Evolutionary conservation across 1,140 invertebrate species (phyloP), one percentile per base, ranked within the genome.

Genomic region (Micrasema minimum): DNA sequence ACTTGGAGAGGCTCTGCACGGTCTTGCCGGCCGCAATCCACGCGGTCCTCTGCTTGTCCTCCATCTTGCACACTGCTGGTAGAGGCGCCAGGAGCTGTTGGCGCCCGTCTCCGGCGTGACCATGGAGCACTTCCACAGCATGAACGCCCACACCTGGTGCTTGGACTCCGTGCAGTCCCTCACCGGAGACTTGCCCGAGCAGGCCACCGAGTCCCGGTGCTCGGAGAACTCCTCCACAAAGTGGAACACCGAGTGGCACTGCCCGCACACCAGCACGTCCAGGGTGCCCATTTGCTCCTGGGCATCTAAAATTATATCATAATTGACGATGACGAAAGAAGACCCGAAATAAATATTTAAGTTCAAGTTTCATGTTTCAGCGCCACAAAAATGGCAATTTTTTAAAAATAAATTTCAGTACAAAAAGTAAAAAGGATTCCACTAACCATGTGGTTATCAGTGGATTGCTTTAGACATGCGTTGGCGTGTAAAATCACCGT

Each of bases 101-200:
- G 79, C 77, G 41, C 78, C 80, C 3, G 78, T 76, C 6, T 82
- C 80, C 18, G 79, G 82, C 45, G 89, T 86, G 12, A 87, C 85
- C 73, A 89, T 88, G 6, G 89, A 88, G 77, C 88, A 88, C 78
- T 93, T 94, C 92, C 92, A 94, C 22, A 94, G 76, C 10, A 93
- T 83, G 79, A 93, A 94, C 48, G 91, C 92, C 92, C 92, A 93
- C 1, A 93, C 90, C 82, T 92, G 90, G 11, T 91, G 90, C 81
- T 92, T 93, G 64, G 87, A 88, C 81, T 93, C 92, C 79, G 88
- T 87, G 75, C 85, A 85, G 76, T 88, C 87, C 75, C 85, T 85
- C 16, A 86, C 87, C 76, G 79, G 85, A 75, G 83, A 86, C 73
- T 87, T 85, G 68, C 86, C 80, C 48, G 82, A 82, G 67, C 90